Evolutionary conservation across 2,797 vertebrate genomes (phyloP).

Genomic region (Sebastes variabilis): DNA sequence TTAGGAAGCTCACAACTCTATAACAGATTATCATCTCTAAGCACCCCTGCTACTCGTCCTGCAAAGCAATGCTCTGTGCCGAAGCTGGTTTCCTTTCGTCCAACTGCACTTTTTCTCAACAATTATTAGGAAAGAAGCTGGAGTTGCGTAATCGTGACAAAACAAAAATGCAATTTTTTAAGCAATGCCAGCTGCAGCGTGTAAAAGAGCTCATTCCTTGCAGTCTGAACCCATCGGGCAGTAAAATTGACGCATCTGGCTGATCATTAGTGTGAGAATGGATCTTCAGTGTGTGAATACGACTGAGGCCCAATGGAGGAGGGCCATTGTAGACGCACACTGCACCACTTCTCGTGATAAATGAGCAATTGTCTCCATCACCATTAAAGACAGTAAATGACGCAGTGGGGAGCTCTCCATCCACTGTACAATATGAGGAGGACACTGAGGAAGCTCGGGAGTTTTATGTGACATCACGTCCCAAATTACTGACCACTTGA

Average conservation of each 20-base stretch:
- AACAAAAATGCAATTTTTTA: not conserved
- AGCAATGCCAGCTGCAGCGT: conserved; percentile 44
- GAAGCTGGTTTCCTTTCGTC: not conserved
- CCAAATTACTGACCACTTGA: conserved; percentile 29
- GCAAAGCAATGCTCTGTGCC: not conserved
- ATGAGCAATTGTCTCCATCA: conserved; percentile 70
- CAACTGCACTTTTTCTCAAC: conserved; percentile 14
- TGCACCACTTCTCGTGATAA: conserved; percentile 65
- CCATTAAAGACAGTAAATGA: conserved; percentile 67
- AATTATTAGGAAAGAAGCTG: not conserved
- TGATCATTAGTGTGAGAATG: conserved; percentile 66
- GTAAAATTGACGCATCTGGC: conserved; percentile 69
- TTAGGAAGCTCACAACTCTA: conserved; percentile 64
- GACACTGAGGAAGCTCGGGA: conserved; percentile 35
- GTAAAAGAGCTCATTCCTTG: conserved; percentile 41
- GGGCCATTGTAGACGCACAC: conserved; percentile 39
- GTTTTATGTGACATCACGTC: conserved; percentile 48
- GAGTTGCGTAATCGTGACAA: conserved; percentile 28
- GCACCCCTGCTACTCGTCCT: conserved; percentile 42
- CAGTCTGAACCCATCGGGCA: conserved; percentile 8
- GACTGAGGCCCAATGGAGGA: conserved; percentile 47
- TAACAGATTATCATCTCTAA: conserved; percentile 62
- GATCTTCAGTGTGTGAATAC: conserved; percentile 72
- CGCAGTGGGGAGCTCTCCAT: conserved; percentile 43
- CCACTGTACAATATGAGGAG: conserved; percentile 38